phyloP scores from a whole-genome alignment of 2,888 invertebrate species.

The Baronia brevicornis region DNA sequence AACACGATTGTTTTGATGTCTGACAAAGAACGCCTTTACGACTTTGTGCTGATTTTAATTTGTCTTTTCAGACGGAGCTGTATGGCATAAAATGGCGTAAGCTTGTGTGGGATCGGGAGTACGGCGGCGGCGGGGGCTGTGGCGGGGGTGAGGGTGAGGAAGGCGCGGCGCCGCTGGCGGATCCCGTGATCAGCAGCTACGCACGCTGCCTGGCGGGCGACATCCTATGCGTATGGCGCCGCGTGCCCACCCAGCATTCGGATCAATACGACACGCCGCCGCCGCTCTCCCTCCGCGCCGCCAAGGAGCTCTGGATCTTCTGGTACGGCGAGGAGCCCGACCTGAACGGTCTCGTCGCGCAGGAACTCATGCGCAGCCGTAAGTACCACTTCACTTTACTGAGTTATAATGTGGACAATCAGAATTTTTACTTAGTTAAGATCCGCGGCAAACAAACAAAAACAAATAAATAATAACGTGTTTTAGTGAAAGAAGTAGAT shows the following conservation, averaged over 20 bases:
- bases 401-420: no score
- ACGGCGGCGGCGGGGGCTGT: slow-evolving; percentile 46
- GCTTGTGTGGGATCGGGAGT: slow-evolving; percentile 86
- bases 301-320: slow-evolving; percentile 99
- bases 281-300: slow-evolving; percentile 87
- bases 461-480: no score
- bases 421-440: no score
- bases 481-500: no score
- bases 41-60: slow-evolving; percentile 1
- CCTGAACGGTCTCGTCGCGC: slow-evolving; percentile 87
- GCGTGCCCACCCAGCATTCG: slow-evolving; percentile 79
- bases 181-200: slow-evolving; percentile 93
- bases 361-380: slow-evolving; percentile 91
- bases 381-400: slow-evolving; percentile 54
- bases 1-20: no score
- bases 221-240: slow-evolving; percentile 98
- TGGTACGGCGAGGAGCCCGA: slow-evolving; percentile 99
- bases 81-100: slow-evolving; percentile 99
- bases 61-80: slow-evolving; percentile 91
- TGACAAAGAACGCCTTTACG: no score
- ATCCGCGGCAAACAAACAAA: no score
- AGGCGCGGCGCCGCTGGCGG: slow-evolving; percentile 84
- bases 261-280: slow-evolving; percentile 77
- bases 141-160: slow-evolving; percentile 50
- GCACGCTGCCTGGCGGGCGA: slow-evolving; percentile 94